Base-by-base conservation (phyloP, 2,888 invertebrate genomes). In the Rhyacophila evoluta region DNA sequence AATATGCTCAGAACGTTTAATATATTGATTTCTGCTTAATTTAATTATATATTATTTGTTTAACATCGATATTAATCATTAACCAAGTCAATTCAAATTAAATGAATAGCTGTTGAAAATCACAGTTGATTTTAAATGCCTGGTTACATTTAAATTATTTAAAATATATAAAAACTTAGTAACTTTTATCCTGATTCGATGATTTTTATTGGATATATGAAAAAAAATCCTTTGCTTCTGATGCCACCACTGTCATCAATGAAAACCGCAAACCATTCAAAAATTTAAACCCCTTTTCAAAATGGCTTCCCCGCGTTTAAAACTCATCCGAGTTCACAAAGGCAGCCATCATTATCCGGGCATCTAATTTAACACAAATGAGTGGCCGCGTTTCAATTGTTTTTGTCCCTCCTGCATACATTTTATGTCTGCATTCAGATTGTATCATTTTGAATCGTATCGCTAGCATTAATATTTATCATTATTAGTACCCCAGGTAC, bases 281-380 rank as follows among this genome's bases (percentile, higher is more conserved):
- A 19, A 19, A 19, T 8, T 19, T 19, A 55, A 55, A 55, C 19
- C 55, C 55, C 10, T 55, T 41, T 55, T 55, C 55, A 55, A 55
- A 25, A 55, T 55, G 55, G 55, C 55, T 19, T 19, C 39, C 55
- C 55, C 55, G 8, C 5, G 55, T 2, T 12, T 39, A 39, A 38
- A 55, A 25, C 55, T 55, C 25, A 19, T 55, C 19, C 25, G 19
- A 55, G 19, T 55, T 73, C 77, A 73, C 77, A 73, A 77, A 77
- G 55, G 77, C 77, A 73, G 77, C 68, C 72, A 55, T 55, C 77
- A 77, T 77, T 77, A 77, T 73, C 55, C 38, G 69, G 73, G 72
- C 77, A 77, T 77, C 77, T 77, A 77, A 77, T 77, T 77, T 77
- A 41, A 72, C 29, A 77, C 77, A 77, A 77, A 77, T 77, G 77